These are phyloP conservation scores for Polypterus bichir DNA, from an alignment of 2,113 vertebrate genomes.

Conservation along the genomic window DNA sequence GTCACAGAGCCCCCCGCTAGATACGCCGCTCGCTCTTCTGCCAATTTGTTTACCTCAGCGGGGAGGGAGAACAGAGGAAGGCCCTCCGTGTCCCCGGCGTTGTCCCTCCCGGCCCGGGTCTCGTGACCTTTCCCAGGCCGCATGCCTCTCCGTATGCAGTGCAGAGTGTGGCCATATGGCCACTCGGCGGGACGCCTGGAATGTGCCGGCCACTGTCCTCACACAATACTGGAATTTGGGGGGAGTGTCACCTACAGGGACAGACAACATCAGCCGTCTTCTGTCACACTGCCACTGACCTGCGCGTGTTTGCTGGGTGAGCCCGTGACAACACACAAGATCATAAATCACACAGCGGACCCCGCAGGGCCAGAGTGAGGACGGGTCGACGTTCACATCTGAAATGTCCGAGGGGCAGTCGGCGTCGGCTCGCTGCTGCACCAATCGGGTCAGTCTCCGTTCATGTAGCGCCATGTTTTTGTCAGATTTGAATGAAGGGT, in stretches of 20 bases:
- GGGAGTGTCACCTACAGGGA: background rate
- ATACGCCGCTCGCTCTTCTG: slow-evolving; percentile 34
- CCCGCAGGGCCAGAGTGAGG: no score
- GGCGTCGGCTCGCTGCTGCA: no score
- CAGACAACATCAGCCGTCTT: background rate
- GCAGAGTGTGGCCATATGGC: slow-evolving; percentile 51
- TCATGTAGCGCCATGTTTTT: no score
- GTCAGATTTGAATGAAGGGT: no score
- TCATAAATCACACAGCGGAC: no score
- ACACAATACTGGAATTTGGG: background rate
- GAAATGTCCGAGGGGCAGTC: no score
- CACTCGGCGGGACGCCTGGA: slow-evolving; percentile 39
- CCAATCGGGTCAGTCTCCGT: no score
- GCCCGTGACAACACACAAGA: no score
- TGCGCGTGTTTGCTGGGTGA: no score
- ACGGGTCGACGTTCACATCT: no score
- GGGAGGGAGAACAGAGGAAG: slow-evolving; percentile 27
- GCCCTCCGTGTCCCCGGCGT: slow-evolving; percentile 31
- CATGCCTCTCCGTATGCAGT: slow-evolving; percentile 37
- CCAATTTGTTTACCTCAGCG: slow-evolving; percentile 62
- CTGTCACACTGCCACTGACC: no score
- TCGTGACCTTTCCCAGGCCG: slow-evolving; percentile 23
- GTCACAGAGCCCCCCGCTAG: no score
- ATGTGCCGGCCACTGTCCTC: background rate
- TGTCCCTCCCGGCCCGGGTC: background rate